Evolutionary conservation across 2,797 vertebrate genomes (phyloP).

Genomic region (Perodicticus potto): DNA sequence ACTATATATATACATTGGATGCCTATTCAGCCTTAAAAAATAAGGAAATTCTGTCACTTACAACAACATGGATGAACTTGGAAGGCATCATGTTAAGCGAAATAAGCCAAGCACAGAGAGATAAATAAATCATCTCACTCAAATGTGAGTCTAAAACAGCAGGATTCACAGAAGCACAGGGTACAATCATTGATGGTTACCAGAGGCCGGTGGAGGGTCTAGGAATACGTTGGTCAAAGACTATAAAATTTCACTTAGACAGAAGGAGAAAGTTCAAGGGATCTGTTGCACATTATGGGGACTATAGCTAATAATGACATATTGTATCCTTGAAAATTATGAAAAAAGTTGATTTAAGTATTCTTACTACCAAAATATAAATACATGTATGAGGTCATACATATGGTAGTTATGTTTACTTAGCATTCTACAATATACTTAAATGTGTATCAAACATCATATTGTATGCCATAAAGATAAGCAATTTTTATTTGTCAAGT

Average conservation of each 20-base stretch:
- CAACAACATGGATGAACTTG: too few species aligned
- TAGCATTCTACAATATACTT: neutral
- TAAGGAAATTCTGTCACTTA: neutral
- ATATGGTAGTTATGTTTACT: neutral
- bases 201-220: neutral
- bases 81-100: neutral
- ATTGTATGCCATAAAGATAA: neutral
- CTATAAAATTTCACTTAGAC: neutral
- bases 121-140: neutral
- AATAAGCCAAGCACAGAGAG: neutral
- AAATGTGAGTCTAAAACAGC: neutral
- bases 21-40: neutral
- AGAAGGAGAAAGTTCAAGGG: neutral
- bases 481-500: neutral
- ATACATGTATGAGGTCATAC: neutral
- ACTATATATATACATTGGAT: neutral
- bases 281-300: neutral
- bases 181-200: neutral
- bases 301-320: neutral
- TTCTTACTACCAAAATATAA: neutral
- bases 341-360: neutral
- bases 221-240: neutral
- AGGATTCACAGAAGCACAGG: neutral
- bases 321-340: neutral
- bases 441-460: neutral